Conservation (phyloP, 2,888 invertebrate genomes). For the Netelia melanura region DNA sequence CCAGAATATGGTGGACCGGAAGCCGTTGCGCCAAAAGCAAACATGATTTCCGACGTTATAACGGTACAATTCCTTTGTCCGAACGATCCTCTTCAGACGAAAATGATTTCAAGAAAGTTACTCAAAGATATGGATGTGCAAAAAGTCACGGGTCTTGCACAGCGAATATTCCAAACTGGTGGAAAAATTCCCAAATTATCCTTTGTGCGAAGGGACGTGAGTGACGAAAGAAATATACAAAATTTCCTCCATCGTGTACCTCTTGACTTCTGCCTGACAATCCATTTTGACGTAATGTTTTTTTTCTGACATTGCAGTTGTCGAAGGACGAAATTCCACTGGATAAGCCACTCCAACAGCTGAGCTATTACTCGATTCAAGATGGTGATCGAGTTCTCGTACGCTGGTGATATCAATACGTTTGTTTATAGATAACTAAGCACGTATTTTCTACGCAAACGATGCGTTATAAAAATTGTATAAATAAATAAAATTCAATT, state of each 20-base stretch:
- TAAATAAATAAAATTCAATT: no score
- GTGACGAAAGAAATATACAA: conserved; percentile 43
- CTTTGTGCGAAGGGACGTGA: conserved; percentile 84
- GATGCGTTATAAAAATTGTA: conserved; percentile 69
- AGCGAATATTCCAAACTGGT: conserved; percentile 89
- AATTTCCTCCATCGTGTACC: neutral
- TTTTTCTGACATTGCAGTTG: conserved; percentile 81
- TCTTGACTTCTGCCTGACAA: neutral
- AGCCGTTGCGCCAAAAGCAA: conserved; percentile 90
- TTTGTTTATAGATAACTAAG: conserved; percentile 78
- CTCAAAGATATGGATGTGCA: conserved; percentile 92
- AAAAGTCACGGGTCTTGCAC: conserved; percentile 92
- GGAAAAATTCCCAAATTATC: conserved; percentile 84
- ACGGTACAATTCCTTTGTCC: conserved; percentile 87
- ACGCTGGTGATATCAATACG: conserved; percentile 86
- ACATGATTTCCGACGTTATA: conserved; percentile 86
- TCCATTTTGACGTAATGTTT: neutral
- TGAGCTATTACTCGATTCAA: conserved; percentile 94
- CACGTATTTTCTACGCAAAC: conserved; percentile 79
- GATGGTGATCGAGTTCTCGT: conserved; percentile 93
- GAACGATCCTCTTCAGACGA: conserved; percentile 84
- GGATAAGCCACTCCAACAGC: conserved; percentile 93
- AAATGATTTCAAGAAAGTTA: conserved; percentile 89
- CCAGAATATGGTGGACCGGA: conserved; percentile 94
- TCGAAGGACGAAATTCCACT: conserved; percentile 90